A percentile compares a stretch with the other conserved stretches of the same genome.
Conservation (phyloP, 1,140 invertebrate genomes). For the Bombus vancouverensis region DNA sequence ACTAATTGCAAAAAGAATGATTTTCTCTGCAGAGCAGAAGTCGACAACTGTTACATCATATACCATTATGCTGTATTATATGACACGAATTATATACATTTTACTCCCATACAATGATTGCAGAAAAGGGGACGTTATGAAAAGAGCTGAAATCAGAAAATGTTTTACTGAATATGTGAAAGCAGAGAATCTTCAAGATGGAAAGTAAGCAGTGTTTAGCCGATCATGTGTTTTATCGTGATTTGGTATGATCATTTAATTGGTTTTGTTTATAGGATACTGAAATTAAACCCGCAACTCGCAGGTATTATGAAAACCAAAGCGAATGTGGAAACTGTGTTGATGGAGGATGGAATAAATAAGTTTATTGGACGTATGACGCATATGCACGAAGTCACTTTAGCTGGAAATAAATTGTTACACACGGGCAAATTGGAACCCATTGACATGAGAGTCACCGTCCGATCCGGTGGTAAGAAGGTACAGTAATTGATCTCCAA, state of each 20-base stretch:
- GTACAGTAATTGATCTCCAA: conserved; percentile 78
- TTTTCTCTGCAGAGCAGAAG: conserved; percentile 53
- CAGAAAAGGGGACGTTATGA: conserved; percentile 90
- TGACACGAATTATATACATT: conserved; percentile 53
- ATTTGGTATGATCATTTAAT: neutral
- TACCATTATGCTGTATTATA: conserved; percentile 53
- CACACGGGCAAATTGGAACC: conserved; percentile 90
- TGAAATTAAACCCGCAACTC: conserved; percentile 84
- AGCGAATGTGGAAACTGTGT: conserved; percentile 80
- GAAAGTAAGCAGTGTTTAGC: conserved; percentile 71
- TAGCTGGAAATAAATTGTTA: conserved; percentile 84
- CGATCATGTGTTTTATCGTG: neutral
- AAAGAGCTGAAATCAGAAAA: conserved; percentile 86
- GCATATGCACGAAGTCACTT: conserved; percentile 87
- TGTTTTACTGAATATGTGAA: conserved; percentile 91
- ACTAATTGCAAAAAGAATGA: conserved; percentile 52
- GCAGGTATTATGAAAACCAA: conserved; percentile 78
- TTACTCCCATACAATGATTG: conserved; percentile 75
- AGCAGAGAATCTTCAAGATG: conserved; percentile 86
- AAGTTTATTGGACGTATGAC: conserved; percentile 89
- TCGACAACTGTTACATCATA: conserved; percentile 47
- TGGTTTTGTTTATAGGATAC: conserved; percentile 75
- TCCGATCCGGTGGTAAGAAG: conserved; percentile 94
- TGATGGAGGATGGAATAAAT: conserved; percentile 89
- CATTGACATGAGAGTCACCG: conserved; percentile 90